phyloP scores from a whole-genome alignment of 2,113 vertebrate species.

The Scomber japonicus region DNA sequence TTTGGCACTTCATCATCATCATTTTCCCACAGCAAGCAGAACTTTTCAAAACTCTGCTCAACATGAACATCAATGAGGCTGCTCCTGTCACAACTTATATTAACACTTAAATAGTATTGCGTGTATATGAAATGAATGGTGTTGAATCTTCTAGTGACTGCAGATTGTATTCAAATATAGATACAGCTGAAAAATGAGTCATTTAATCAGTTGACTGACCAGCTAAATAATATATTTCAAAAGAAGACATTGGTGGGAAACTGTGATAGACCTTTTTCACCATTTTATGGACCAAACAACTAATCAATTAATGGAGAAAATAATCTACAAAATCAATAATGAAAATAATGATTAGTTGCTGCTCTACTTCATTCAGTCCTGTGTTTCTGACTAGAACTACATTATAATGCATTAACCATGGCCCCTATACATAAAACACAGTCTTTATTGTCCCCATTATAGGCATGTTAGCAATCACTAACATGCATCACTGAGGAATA shows the following conservation, averaged over 20 bases:
- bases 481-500: not conserved
- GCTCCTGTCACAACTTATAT: slow-evolving; percentile 3
- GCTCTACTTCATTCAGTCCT: no score
- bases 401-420: not conserved
- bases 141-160: not conserved
- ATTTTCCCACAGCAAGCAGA: slow-evolving; percentile 10
- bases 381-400: no score
- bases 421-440: not conserved
- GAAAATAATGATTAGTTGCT: no score
- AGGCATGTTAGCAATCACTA: not conserved
- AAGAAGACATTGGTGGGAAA: no score
- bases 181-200: not conserved
- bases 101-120: not conserved
- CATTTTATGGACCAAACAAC: no score
- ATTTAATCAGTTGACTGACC: not conserved
- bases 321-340: no score
- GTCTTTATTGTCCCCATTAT: not conserved
- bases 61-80: slow-evolving; percentile 34
- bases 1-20: slow-evolving; percentile 20
- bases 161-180: not conserved
- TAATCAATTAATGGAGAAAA: no score
- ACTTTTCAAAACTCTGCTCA: slow-evolving; percentile 8
- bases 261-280: no score
- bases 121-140: no score
- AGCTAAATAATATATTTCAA: no score